Percentiles rank a stretch among this genome's conserved stretches.
Conservation (phyloP, 2,113 vertebrate species). For the Porphyrio hochstetteri region DNA sequence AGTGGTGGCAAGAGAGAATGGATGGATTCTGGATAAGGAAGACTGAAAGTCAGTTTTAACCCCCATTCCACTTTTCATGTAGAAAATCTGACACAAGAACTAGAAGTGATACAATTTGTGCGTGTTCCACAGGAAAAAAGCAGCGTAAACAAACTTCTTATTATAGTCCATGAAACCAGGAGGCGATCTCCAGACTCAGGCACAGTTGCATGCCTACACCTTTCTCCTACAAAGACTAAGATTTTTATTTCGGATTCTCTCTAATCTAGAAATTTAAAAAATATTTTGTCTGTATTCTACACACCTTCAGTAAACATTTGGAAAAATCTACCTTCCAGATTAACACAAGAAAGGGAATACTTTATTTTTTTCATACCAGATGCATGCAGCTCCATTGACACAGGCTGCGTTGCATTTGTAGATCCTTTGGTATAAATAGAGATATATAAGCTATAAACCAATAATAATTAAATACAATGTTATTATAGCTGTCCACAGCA, state of each 20-base stretch:
- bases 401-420: neutral
- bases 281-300: neutral
- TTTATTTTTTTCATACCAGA: neutral
- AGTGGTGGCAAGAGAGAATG: neutral
- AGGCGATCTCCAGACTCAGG: neutral
- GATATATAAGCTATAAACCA: neutral
- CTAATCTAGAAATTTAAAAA: neutral
- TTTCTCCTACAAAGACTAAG: neutral
- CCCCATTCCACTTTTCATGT: neutral
- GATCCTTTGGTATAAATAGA: neutral
- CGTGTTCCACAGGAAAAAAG: neutral
- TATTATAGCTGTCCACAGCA: constrained; percentile 43
- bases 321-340: neutral
- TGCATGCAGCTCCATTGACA: neutral
- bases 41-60: neutral
- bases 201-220: neutral
- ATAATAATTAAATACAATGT: neutral
- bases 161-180: neutral
- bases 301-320: neutral
- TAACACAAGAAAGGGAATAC: neutral
- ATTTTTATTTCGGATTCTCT: neutral
- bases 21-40: neutral
- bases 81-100: neutral
- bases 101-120: neutral
- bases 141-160: neutral